These are phyloP conservation scores for Melinaea menophilus DNA, from an alignment of 2,888 invertebrate species.

Conservation along the genomic window DNA sequence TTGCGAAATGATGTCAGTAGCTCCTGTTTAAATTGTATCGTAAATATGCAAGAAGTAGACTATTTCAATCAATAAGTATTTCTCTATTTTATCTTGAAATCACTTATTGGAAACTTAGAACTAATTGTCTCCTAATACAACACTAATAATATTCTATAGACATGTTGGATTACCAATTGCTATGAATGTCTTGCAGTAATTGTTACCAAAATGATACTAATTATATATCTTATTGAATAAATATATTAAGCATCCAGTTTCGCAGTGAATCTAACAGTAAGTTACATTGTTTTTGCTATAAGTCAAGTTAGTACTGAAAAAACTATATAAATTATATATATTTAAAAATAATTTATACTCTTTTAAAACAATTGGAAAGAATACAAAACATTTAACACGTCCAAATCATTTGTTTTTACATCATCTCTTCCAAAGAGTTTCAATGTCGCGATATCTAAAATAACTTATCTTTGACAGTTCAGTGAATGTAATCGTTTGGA, in stretches of 20 bases:
- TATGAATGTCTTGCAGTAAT: slow-evolving; percentile 11
- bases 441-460: slow-evolving; percentile 74
- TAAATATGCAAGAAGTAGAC: slow-evolving; percentile 10
- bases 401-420: slow-evolving; percentile 34
- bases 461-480: slow-evolving; percentile 77
- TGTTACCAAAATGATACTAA: slow-evolving; percentile 11
- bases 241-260: slow-evolving; percentile 14
- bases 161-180: background rate
- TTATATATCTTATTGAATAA: slow-evolving; percentile 1
- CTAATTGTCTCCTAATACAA: too few species aligned
- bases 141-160: too few species aligned
- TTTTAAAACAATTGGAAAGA: background rate
- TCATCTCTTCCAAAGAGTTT: slow-evolving; percentile 50
- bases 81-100: too few species aligned
- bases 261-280: too few species aligned
- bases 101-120: too few species aligned
- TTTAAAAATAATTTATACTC: background rate
- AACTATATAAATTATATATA: background rate
- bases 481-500: slow-evolving; percentile 73
- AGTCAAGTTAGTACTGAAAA: too few species aligned
- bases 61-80: background rate
- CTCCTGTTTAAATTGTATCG: slow-evolving; percentile 8
- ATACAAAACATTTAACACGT: background rate
- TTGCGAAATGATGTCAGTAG: slow-evolving; percentile 41
- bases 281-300: too few species aligned